Conservation (phyloP, 2,113 vertebrate genomes). For the Mormyrus lacerda region DNA sequence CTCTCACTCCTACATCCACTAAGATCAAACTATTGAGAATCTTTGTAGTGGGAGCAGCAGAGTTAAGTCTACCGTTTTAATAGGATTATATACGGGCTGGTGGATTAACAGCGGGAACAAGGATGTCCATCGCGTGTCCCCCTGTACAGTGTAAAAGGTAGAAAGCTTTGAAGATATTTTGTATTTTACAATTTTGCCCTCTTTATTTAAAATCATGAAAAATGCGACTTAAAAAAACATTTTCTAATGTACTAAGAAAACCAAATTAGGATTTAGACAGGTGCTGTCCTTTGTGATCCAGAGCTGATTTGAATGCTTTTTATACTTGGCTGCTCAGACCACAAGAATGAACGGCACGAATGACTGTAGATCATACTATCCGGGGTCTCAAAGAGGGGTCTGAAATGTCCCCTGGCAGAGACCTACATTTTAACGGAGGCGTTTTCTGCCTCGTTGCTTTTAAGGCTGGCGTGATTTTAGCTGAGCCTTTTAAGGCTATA, state of each 20-base stretch:
- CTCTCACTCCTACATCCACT: neutral
- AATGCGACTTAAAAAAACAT: neutral
- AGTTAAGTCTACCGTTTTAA: neutral
- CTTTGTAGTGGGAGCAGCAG: neutral
- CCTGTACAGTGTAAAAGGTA: neutral
- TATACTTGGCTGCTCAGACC: constrained; percentile 17
- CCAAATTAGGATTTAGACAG: neutral
- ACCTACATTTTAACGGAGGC: constrained; percentile 22
- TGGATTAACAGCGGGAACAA: neutral
- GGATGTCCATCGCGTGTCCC: neutral
- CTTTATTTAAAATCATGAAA: neutral
- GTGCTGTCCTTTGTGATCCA: neutral
- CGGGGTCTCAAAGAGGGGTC: neutral
- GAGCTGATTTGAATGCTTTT: constrained; percentile 2
- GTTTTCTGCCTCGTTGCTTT: neutral
- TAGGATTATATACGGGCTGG: neutral
- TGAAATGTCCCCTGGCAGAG: constrained; percentile 22
- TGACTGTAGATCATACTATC: neutral
- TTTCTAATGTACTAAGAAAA: neutral
- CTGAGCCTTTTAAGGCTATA: neutral
- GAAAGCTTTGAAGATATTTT: neutral
- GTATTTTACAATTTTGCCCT: neutral
- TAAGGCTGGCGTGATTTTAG: neutral
- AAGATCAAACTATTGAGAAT: neutral
- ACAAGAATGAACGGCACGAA: neutral